Percentiles rank a stretch among this genome's conserved stretches.
phyloP scores from a whole-genome alignment of 2,797 vertebrate species.

The Pelochelys cantorii region DNA sequence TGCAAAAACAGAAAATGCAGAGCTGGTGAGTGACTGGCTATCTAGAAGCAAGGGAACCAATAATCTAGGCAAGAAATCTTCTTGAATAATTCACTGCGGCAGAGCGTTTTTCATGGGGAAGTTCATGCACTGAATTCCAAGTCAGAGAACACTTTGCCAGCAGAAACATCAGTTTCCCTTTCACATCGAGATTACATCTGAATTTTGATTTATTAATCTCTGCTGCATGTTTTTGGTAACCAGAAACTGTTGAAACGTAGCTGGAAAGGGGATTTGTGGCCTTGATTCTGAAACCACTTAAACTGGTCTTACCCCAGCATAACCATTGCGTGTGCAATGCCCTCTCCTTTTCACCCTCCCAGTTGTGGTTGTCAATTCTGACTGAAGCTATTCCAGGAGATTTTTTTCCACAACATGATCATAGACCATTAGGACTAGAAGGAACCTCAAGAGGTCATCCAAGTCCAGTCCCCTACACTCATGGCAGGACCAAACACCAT shows the following conservation, averaged over 20 bases:
- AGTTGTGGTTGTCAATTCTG: no score
- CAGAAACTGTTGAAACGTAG: rapidly evolving
- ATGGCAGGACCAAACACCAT: no score
- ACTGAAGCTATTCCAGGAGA: no score
- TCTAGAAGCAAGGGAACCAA: not conserved
- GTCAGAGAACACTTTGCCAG: rapidly evolving
- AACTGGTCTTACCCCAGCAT: not conserved
- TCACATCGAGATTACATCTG: not conserved
- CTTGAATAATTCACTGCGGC: rapidly evolving
- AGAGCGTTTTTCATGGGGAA: rapidly evolving
- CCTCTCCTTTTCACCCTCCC: not conserved
- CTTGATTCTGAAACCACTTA: rapidly evolving
- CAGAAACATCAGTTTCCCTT: not conserved
- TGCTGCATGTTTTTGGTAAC: rapidly evolving
- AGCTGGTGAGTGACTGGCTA: not conserved
- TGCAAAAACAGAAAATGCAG: not conserved
- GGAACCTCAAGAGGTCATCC: no score
- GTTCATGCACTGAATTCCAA: rapidly evolving
- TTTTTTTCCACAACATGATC: no score
- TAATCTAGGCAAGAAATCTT: rapidly evolving
- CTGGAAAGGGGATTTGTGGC: not conserved
- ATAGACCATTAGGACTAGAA: no score
- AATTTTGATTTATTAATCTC: not conserved
- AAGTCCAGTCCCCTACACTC: no score
- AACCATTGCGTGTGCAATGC: not conserved